Percentiles rank a stretch among this genome's conserved stretches.
Evolutionary conservation across 2,113 vertebrate species (phyloP).

Genomic region (Megalops atlanticus): DNA sequence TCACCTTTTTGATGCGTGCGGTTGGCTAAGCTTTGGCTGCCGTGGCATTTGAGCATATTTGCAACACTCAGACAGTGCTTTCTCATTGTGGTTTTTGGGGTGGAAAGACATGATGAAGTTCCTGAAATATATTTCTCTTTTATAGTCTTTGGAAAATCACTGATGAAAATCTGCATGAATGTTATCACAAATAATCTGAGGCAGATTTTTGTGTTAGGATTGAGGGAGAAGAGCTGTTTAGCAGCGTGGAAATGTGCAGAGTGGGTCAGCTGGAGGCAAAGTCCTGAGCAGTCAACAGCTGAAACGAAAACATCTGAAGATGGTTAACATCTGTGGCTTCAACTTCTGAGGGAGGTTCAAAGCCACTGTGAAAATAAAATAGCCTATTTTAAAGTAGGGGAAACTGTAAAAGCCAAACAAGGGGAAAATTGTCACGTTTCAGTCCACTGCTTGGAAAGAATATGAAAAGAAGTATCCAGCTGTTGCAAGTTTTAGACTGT

Average conservation of each 20-base stretch:
- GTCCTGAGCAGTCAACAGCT: slow-evolving; percentile 47
- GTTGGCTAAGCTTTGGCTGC: neutral
- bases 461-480: slow-evolving; percentile 49
- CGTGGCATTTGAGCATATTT: neutral
- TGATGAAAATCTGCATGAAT: neutral
- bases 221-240: slow-evolving; percentile 2
- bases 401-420: slow-evolving; percentile 68
- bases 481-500: neutral
- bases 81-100: neutral
- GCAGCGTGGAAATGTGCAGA: slow-evolving; percentile 18
- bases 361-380: slow-evolving; percentile 73
- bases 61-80: neutral
- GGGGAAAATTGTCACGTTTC: slow-evolving; percentile 67
- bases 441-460: slow-evolving; percentile 38
- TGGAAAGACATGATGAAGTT: neutral
- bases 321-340: slow-evolving; percentile 67
- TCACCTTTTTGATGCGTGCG: neutral
- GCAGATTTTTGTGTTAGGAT: neutral
- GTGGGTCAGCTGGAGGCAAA: slow-evolving; percentile 39
- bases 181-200: slow-evolving; percentile 3
- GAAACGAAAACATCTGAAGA: slow-evolving; percentile 57
- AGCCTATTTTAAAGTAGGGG: slow-evolving; percentile 65
- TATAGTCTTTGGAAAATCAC: neutral
- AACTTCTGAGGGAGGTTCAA: slow-evolving; percentile 72
- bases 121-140: neutral